Conservation (phyloP, 2,888 invertebrate genomes). For the Drosophila histrio region DNA sequence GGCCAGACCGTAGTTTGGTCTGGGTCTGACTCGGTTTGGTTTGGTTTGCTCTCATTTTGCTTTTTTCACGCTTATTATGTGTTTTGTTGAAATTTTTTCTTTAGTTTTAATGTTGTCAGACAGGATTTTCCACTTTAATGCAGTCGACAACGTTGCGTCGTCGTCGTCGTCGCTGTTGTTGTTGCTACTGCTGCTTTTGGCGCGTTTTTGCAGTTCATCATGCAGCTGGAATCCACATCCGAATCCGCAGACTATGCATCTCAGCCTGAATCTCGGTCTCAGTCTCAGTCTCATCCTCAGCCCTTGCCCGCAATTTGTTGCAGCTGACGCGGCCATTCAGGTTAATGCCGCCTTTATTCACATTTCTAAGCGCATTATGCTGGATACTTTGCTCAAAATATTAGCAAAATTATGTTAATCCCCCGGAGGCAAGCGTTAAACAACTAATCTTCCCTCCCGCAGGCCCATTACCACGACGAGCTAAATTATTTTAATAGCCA, state of each 20-base stretch:
- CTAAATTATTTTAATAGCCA: conserved; percentile 66
- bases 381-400: conserved; percentile 50
- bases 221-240: conserved; percentile 44
- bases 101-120: conserved; percentile 77
- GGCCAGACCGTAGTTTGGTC: conserved; percentile 5
- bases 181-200: conserved; percentile 32
- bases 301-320: conserved; percentile 28
- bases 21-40: conserved; percentile 28
- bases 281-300: not conserved
- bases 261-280: conserved; percentile 4
- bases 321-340: conserved; percentile 60
- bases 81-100: conserved; percentile 56
- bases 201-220: conserved; percentile 64
- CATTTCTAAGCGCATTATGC: conserved; percentile 70
- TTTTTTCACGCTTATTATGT: conserved; percentile 71
- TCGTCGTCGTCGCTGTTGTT: not conserved
- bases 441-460: conserved; percentile 32
- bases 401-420: conserved; percentile 69
- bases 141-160: conserved; percentile 52
- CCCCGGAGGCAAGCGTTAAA: conserved; percentile 20
- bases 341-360: conserved; percentile 71
- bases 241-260: conserved; percentile 40
- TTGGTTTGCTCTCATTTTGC: conserved; percentile 72
- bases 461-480: conserved; percentile 32
- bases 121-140: conserved; percentile 81